These are phyloP conservation scores for Drosophila mercatorum DNA, from an alignment of 2,888 invertebrate species.

Conservation along the genomic window DNA sequence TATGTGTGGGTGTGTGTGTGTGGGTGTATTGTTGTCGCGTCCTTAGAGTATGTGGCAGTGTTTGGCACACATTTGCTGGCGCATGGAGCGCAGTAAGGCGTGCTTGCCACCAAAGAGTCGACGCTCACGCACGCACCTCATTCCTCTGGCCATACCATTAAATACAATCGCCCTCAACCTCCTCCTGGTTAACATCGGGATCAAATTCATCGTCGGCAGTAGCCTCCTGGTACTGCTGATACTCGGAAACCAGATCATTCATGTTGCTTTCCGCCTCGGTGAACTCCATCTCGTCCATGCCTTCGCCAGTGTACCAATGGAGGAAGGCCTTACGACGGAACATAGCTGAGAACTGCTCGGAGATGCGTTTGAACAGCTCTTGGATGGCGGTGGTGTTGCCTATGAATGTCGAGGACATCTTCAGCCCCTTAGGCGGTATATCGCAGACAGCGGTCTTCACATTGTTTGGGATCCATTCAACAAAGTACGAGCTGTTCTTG, in stretches of 20 bases:
- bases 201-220: conserved; percentile 95
- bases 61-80: conserved; percentile 66
- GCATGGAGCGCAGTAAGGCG: conserved; percentile 64
- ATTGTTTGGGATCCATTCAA: conserved; percentile 92
- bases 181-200: conserved; percentile 90
- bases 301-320: conserved; percentile 95
- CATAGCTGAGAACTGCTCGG: conserved; percentile 91
- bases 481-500: conserved; percentile 88
- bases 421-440: conserved; percentile 90
- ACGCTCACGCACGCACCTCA: conserved; percentile 78
- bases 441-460: conserved; percentile 93
- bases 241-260: conserved; percentile 95
- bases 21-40: conserved; percentile 28
- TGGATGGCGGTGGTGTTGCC: conserved; percentile 91
- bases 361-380: conserved; percentile 90
- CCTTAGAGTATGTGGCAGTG: conserved; percentile 72
- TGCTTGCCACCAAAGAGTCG: conserved; percentile 56
- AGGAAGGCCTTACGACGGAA: conserved; percentile 92
- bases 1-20: conserved; percentile 16
- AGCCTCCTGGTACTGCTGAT: conserved; percentile 97
- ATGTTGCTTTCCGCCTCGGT: conserved; percentile 98
- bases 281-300: conserved; percentile 99
- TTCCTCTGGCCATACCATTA: conserved; percentile 82
- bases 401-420: conserved; percentile 92
- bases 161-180: conserved; percentile 86